Base-by-base conservation (phyloP, 2,113 vertebrate species). In the Stomatorhinus ivindoensis region DNA sequence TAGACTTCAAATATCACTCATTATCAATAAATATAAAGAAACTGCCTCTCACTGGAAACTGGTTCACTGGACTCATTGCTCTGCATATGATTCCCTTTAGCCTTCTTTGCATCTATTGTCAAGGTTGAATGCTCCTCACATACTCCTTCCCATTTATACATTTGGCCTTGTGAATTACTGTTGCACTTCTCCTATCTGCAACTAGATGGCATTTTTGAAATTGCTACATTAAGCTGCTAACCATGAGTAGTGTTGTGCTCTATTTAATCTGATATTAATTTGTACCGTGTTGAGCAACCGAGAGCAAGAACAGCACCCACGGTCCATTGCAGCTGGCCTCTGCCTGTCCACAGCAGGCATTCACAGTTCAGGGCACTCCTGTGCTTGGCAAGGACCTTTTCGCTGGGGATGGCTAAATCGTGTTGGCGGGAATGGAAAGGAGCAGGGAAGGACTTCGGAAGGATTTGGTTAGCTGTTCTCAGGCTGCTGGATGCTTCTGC, bases 381-480 rank as follows among this genome's bases (percentile, higher is more conserved):
- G 92, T 69, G 91, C 92, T 93, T 93, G 94, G 94, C 94, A 91
- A 93, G 94, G 93, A 91, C 73, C 94, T 94, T 95, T 95, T 94
- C 93, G 91, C 90, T 92, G 92, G 89, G 92, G 92, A 95, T 94
- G 89, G 92, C 87, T 69, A 88, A 93, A 94, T 94, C 92, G 93
- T 93, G 92, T 93, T 94, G 94, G 94, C 91, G 90, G 94, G 89
- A 93, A 92, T 92, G 94, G 93, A 94, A 94, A 94, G 95, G 93
- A 91, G 91, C 92, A 94, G 94, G 94, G 94, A 95, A 95, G 94
- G 93, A 90, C 93, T 93, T 92, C 94, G 94, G 94, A 95, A 95
- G 93, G 95, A 95, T 95, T 95, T 93, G 95, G 95, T 93, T 92
- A 92, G 95, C 93, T 94, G 94, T 94, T 95, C 94, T 94, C 89